Percentiles rank a stretch among this genome's conserved stretches.
Evolutionary conservation across 2,113 vertebrate species (phyloP).

Genomic region (Crypturellus undulatus): DNA sequence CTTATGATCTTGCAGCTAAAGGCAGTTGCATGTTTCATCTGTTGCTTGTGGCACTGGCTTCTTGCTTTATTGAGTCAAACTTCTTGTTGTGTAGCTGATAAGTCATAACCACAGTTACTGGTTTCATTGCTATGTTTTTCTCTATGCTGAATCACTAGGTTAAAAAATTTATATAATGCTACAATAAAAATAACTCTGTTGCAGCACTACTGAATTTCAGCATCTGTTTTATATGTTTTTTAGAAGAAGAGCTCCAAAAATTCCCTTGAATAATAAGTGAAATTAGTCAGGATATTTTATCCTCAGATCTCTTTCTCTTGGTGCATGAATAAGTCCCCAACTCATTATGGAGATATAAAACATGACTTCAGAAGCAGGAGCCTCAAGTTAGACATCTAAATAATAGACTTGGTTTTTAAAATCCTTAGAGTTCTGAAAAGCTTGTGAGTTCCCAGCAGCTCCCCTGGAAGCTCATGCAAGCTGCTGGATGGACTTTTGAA

Average conservation of each 20-base stretch:
- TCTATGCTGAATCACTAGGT: background rate
- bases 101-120: slow-evolving; percentile 12
- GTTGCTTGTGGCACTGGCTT: background rate
- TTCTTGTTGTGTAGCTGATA: slow-evolving; percentile 29
- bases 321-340: slow-evolving; percentile 2
- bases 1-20: background rate
- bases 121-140: background rate
- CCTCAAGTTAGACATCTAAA: slow-evolving; percentile 58
- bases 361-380: slow-evolving; percentile 31
- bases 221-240: background rate
- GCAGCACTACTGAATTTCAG: background rate
- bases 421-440: slow-evolving; percentile 44
- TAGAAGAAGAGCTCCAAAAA: background rate
- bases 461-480: slow-evolving; percentile 50
- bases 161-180: background rate
- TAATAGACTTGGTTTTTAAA: slow-evolving; percentile 48
- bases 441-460: slow-evolving; percentile 40
- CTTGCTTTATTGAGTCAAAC: slow-evolving; percentile 42
- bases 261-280: background rate
- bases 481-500: slow-evolving; percentile 44
- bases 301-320: slow-evolving; percentile 41
- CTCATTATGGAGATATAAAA: slow-evolving; percentile 47
- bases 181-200: background rate
- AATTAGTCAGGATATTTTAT: slow-evolving; percentile 9
- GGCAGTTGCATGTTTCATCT: slow-evolving; percentile 17